Evolutionary conservation across 2,888 invertebrate genomes (phyloP), one percentile per base, ranked within the genome.

Genomic region (Himalopsyche anomala): DNA sequence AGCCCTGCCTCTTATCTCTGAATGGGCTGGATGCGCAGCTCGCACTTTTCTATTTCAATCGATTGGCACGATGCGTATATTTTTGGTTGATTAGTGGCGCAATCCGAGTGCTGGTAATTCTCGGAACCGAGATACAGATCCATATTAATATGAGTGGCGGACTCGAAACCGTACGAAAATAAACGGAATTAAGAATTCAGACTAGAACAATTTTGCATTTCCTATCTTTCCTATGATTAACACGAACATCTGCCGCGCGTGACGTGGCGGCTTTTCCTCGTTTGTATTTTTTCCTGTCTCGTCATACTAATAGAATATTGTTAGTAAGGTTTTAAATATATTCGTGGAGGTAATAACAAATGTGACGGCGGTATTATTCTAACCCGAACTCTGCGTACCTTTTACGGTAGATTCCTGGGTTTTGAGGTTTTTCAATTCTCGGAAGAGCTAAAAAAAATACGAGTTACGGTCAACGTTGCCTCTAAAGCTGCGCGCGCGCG

Each of bases 41-140:
- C 62, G 62, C 62, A 62, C 62, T 62, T 62, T 62, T 62, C 62
- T 62, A 62, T 62, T 62, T 62, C 62, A 62, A 62, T 62, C 62
- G 62, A 62, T 62, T 62, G 62, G 62, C 62, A 28, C 28, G 62
- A 62, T 62, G 62, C 28, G 62, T 19, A 62, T 62, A 62, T 62
- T 62, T 56, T 62, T 28, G 62, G 62, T 62, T 19, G 62, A 62
- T 62, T 19, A 62, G 19, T 62, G 62, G 62, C 62, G 62, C 62
- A 62, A 62, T 19, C 62, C 62, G 62, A 62, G 62, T 62, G 62
- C 62, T 62, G 62, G 62, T 62, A 62, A 62, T 62, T 62, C 62
- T 62, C 62, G 62, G 62, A 62, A 62, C 62, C 2, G 62, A 62
- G 62, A 62, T 62, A 62, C 62, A 62, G 0, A 62, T 62, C 62